Evolutionary conservation across 2,888 invertebrate species (phyloP).

Genomic region (Cantharis rufa): DNA sequence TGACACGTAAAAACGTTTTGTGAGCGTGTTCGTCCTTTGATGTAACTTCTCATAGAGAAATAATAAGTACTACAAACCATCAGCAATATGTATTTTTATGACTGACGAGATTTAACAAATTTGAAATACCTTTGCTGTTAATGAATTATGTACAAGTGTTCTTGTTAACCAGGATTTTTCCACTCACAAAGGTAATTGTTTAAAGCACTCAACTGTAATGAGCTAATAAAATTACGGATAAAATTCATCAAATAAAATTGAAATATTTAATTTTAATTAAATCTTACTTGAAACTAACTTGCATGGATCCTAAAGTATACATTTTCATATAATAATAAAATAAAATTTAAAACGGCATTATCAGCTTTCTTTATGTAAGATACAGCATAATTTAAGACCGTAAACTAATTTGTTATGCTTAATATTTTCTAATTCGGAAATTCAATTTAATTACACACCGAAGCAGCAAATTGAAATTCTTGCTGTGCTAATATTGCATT

Average conservation of each 20-base stretch:
- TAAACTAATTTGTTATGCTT: not conserved
- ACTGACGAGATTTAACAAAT: not conserved
- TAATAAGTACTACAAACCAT: no score
- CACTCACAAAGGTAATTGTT: not conserved
- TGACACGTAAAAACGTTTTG: no score
- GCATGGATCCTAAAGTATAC: not conserved
- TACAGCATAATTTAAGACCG: not conserved
- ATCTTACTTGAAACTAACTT: not conserved
- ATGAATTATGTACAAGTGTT: no score
- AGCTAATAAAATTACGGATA: not conserved
- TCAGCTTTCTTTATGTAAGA: not conserved
- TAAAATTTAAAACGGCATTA: not conserved
- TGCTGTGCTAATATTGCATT: not conserved
- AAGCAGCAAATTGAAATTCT: not conserved
- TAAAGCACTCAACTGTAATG: not conserved
- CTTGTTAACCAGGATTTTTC: not conserved
- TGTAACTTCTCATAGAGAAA: no score
- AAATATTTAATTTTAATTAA: not conserved
- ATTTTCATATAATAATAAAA: no score
- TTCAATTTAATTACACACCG: not conserved
- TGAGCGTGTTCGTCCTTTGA: no score
- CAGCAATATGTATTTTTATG: no score
- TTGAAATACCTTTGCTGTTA: not conserved
- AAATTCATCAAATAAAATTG: not conserved
- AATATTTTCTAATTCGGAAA: not conserved